phyloP scores from a whole-genome alignment of 2,888 invertebrate genomes.

The Arge pagana region DNA sequence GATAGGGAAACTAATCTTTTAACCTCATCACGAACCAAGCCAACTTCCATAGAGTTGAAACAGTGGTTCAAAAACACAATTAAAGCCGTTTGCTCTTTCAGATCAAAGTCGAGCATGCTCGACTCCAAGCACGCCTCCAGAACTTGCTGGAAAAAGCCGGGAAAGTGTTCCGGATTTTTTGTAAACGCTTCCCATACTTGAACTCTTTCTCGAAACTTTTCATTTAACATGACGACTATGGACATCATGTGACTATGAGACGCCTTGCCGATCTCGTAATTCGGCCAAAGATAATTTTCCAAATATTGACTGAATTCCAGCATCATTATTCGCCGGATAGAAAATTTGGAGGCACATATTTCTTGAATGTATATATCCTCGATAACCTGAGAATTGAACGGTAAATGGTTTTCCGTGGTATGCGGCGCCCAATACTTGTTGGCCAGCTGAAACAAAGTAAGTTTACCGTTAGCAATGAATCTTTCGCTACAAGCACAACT shows the following conservation, averaged over 20 bases:
- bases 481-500: too few species aligned
- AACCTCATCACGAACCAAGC: slow-evolving; percentile 89
- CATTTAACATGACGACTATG: slow-evolving; percentile 97
- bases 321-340: slow-evolving; percentile 90
- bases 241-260: slow-evolving; percentile 92
- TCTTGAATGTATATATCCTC: slow-evolving; percentile 89
- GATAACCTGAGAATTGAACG: slow-evolving; percentile 78
- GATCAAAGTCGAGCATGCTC: slow-evolving; percentile 57
- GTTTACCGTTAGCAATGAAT: not conserved
- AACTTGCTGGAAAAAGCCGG: slow-evolving; percentile 82
- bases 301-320: slow-evolving; percentile 96
- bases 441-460: slow-evolving; percentile 71
- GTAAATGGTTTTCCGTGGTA: slow-evolving; percentile 71
- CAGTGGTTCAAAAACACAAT: slow-evolving; percentile 94
- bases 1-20: slow-evolving; percentile 89
- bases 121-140: slow-evolving; percentile 74
- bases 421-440: slow-evolving; percentile 93
- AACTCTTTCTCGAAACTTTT: slow-evolving; percentile 96
- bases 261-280: slow-evolving; percentile 77
- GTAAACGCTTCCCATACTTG: slow-evolving; percentile 95
- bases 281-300: slow-evolving; percentile 97
- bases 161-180: slow-evolving; percentile 75
- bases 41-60: slow-evolving; percentile 97
- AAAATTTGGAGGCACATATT: slow-evolving; percentile 81
- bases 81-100: slow-evolving; percentile 82